phyloP scores from a whole-genome alignment of 2,888 invertebrate species.

The Lasius fuliginosus region DNA sequence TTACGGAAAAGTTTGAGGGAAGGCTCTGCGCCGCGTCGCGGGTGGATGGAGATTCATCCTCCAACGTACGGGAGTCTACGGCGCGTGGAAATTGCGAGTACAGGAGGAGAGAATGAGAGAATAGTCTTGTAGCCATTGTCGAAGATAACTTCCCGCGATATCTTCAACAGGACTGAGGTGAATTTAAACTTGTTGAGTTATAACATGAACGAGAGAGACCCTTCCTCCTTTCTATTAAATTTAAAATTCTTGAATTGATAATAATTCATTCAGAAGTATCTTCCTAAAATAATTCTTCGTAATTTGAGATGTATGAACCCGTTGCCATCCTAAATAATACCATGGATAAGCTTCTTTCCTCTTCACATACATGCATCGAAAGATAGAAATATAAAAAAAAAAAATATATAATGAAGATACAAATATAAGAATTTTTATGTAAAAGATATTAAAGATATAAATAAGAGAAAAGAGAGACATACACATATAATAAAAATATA shows the following conservation, averaged over 20 bases:
- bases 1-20: constrained; percentile 56
- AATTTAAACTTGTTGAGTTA: constrained; percentile 53
- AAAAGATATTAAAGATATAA: background rate
- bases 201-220: background rate
- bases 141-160: constrained; percentile 47
- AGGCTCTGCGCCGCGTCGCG: constrained; percentile 40
- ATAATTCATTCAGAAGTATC: constrained; percentile 41
- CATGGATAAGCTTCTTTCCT: background rate
- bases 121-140: constrained; percentile 48
- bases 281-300: background rate
- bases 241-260: constrained; percentile 33
- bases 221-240: constrained; percentile 25
- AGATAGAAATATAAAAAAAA: constrained; percentile 1
- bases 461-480: constrained; percentile 1
- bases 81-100: constrained; percentile 28
- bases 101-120: constrained; percentile 29
- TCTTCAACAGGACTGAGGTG: constrained; percentile 36
- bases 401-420: background rate
- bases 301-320: background rate
- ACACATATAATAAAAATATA: background rate
- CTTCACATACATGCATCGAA: background rate
- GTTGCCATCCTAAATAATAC: background rate
- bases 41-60: constrained; percentile 17
- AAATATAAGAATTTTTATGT: background rate
- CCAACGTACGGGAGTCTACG: constrained; percentile 4